Conservation (phyloP, 2,797 vertebrate genomes). For the Gadopsis marmoratus region DNA sequence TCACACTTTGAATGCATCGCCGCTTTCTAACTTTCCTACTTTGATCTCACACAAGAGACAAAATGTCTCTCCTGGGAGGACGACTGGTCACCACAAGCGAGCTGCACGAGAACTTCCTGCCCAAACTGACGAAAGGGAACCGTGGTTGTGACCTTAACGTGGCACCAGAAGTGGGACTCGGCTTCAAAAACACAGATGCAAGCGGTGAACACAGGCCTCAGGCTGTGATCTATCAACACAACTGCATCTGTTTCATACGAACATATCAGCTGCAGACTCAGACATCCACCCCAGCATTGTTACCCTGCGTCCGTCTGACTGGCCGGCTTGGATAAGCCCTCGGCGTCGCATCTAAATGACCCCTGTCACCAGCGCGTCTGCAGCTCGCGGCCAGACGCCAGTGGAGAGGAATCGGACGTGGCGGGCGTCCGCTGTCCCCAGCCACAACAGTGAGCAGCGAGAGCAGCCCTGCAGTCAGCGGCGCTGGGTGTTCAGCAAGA, state of each 20-base stretch:
- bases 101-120: background rate
- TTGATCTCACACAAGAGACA: background rate
- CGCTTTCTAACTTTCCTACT: too few species aligned
- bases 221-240: slow-evolving; percentile 29
- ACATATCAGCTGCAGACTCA: slow-evolving; percentile 13
- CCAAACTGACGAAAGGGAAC: background rate
- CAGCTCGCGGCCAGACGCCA: slow-evolving; percentile 35
- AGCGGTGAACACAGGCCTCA: slow-evolving; percentile 4
- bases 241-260: slow-evolving; percentile 24
- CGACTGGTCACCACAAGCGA: background rate
- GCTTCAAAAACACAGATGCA: background rate
- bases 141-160: slow-evolving; percentile 13
- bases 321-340: slow-evolving; percentile 33
- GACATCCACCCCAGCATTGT: slow-evolving; percentile 18
- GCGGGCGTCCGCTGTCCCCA: slow-evolving; percentile 58
- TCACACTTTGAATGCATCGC: background rate
- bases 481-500: slow-evolving; percentile 25
- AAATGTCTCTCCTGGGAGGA: background rate
- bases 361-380: slow-evolving; percentile 44
- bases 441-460: slow-evolving; percentile 47
- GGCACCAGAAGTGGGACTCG: background rate
- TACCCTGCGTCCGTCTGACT: slow-evolving; percentile 10
- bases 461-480: slow-evolving; percentile 32
- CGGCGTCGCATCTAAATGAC: slow-evolving; percentile 40
- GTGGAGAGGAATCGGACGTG: slow-evolving; percentile 43